Evolutionary conservation across 2,797 vertebrate species (phyloP), one percentile per base, ranked within the genome.

Genomic region (Bradypodion pumilum): DNA sequence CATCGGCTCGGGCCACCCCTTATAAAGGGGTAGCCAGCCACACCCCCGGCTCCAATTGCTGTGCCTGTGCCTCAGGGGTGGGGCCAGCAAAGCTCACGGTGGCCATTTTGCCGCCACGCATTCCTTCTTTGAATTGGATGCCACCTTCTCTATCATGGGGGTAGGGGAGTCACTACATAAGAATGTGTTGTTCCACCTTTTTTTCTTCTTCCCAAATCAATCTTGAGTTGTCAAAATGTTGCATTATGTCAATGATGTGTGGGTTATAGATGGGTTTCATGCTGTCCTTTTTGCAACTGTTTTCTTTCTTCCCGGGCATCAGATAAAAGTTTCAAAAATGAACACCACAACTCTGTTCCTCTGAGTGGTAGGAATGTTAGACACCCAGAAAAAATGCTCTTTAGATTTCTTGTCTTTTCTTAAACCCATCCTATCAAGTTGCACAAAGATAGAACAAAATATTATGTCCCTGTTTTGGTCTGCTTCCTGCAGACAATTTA

Each of bases 401-500:
- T 83, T 5, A 0, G 13, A 79, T 21, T 69, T 19, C 7, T 5
- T 46, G 66, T 84, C 73, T 21, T 80, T 2, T 75, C 2, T 19
- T 1, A 69, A 56, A 0, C 0, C 65, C 80, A 87, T 89, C n/a
- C 25, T 60, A 79, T 63, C 75, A n/a, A 79, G 27, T 68, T 23
- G 60, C 35, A 23, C 15, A 87, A 87, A 87, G 27, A 1, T 2
- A 70, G 44, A 32, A 15, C 4, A 81, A 72, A 74, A 29, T 80
- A 37, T 72, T 15, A 82, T 77, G 5, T 78, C 16, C 44, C 44
- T 25, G n/a, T 85, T 85, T 85, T 80, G 80, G 52, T 60, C 13
- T 1, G 5, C 86, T 91, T 91, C 81, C 66, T 82, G 86, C 10
- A 82, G 60, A 75, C 73, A 68, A 74, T 86, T n/a, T 81, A 32